Evolutionary conservation across 2,113 vertebrate species (phyloP).

Genomic region (Mola mola): DNA sequence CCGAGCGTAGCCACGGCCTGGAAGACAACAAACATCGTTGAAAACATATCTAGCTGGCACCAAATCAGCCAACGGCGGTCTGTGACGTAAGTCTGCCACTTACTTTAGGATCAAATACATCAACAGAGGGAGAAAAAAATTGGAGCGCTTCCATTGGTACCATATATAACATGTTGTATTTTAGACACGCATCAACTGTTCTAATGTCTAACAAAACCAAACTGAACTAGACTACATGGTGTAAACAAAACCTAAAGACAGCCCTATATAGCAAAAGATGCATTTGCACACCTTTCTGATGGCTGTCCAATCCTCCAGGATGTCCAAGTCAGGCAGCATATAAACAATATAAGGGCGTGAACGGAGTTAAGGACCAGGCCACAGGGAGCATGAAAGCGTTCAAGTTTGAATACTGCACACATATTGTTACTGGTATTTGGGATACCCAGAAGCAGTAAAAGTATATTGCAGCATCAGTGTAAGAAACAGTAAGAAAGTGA

Average conservation of each 20-base stretch:
- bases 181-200: no score
- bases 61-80: no score
- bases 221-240: no score
- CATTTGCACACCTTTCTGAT: conserved; percentile 88
- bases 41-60: no score
- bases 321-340: conserved; percentile 96
- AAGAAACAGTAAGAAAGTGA: neutral
- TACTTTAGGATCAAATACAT: no score
- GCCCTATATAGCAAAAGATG: neutral
- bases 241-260: neutral
- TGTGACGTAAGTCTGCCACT: no score
- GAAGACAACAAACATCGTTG: conserved; percentile 27
- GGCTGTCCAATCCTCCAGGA: conserved; percentile 98
- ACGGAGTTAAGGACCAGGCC: conserved; percentile 78
- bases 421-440: neutral
- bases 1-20: conserved; percentile 94
- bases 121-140: no score
- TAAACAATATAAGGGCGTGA: conserved; percentile 96
- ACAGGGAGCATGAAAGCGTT: neutral
- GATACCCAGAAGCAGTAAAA: neutral
- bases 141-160: no score
- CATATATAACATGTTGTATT: no score
- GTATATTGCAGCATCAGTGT: no score
- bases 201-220: no score
- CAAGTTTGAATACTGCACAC: neutral